A percentile compares a stretch with the other conserved stretches of the same genome.
Conservation (phyloP, 2,113 vertebrate genomes). For the Oreochromis tanganicae region DNA sequence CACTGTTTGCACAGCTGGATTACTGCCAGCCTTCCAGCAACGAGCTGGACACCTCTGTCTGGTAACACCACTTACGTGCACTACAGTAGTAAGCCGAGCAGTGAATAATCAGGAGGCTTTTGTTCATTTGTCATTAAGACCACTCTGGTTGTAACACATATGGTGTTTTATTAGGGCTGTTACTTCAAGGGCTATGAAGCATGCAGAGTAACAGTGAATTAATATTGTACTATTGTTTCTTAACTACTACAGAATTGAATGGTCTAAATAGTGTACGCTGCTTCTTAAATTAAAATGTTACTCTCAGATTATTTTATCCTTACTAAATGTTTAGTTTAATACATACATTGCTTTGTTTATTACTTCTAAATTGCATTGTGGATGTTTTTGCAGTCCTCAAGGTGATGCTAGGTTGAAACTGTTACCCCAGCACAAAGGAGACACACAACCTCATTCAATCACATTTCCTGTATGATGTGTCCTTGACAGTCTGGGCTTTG, state of each 20-base stretch:
- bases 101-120: background rate
- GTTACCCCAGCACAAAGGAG: constrained; percentile 13
- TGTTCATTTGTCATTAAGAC: background rate
- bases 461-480: constrained; percentile 40
- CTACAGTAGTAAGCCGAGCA: background rate
- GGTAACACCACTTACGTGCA: constrained; percentile 66
- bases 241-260: background rate
- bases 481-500: constrained; percentile 44
- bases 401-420: constrained; percentile 26
- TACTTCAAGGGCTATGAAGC: background rate
- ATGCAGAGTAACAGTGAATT: background rate
- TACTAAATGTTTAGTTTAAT: background rate
- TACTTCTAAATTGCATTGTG: background rate
- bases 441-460: constrained; percentile 58
- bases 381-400: constrained; percentile 6
- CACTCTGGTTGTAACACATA: background rate
- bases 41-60: constrained; percentile 87
- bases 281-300: background rate
- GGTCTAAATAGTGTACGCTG: background rate
- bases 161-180: background rate
- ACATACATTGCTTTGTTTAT: background rate
- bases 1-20: constrained; percentile 96
- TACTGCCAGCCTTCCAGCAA: constrained; percentile 84
- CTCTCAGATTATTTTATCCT: background rate
- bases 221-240: background rate